Evolutionary conservation across 2,888 invertebrate genomes (phyloP), one percentile per base, ranked within the genome.

Genomic region (Eilema caniola): DNA sequence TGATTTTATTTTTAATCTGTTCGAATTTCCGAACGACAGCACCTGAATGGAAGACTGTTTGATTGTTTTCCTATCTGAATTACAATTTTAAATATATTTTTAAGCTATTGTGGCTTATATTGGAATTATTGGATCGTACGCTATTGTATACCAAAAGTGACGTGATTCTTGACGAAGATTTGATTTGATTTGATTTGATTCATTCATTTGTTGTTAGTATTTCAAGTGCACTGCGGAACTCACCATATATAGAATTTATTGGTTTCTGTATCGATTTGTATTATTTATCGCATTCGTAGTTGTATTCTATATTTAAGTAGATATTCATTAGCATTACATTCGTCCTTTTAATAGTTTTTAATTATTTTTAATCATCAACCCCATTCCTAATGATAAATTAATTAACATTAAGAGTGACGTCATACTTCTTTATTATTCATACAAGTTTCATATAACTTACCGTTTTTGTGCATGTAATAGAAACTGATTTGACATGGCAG

Each of bases 1-100:
- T n/a, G 85, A 86, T 89, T 89, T 90, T 89, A 88, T 89, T 90
- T 92, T 90, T 90, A 91, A 91, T 82, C 87, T 83, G 83, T 86
- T 85, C 84, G 80, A 72, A 78, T 78, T 75, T 75, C 71, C 72
- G 70, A 82, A 70, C 68, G 71, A 74, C 70, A 82, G 81, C 81
- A 78, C 76, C 80, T 75, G 53, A 73, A 82, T 85, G 81, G 79
- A 85, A 83, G 75, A 69, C 81, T 77, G 83, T 83, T 85, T 82
- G 85, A 84, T 83, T 86, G 83, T 80, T 82, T 87, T 84, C 78
- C 77, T 74, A 72, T 73, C 67, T 59, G 65, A 65, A 33, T 72
- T 67, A 70, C 72, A 73, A 70, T 69, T 65, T 59, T 25, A 61
- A 60, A 31, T 53, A 33, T 61, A 11, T 61, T 53, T 61, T 66